Evolutionary conservation across 2,888 invertebrate species (phyloP).

Genomic region (Electrophaes corylata): DNA sequence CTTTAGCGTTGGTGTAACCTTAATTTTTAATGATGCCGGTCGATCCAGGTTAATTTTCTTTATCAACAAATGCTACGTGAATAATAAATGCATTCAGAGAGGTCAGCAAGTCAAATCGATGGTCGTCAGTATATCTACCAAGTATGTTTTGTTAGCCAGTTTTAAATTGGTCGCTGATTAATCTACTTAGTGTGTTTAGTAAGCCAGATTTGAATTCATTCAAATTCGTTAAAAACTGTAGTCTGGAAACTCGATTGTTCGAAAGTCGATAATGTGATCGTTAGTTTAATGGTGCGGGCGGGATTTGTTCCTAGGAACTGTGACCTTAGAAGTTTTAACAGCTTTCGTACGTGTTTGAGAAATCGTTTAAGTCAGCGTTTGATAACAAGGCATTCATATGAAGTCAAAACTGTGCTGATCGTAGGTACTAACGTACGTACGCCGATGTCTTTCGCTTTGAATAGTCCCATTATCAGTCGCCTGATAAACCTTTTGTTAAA

Average conservation of each 20-base stretch:
- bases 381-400: too few species aligned
- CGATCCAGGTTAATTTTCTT: not conserved
- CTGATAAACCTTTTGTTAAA: too few species aligned
- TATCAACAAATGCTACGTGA: not conserved
- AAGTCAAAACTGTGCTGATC: too few species aligned
- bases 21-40: conserved; percentile 7
- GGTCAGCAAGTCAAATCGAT: conserved; percentile 8
- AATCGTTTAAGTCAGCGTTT: too few species aligned
- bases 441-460: too few species aligned
- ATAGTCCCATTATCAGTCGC: too few species aligned
- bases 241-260: conserved; percentile 7
- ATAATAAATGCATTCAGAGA: conserved; percentile 8
- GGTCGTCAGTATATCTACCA: not conserved
- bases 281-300: conserved; percentile 16
- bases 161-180: not conserved
- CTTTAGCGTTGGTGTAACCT: not conserved
- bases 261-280: conserved; percentile 11
- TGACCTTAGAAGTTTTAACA: conserved; percentile 3
- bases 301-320: conserved; percentile 8
- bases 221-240: conserved; percentile 4
- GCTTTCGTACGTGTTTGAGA: conserved; percentile 2
- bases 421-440: too few species aligned
- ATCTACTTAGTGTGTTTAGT: too few species aligned
- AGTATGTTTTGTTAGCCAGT: not conserved
- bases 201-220: too few species aligned